Conservation (phyloP, 2,113 vertebrate species). For the Morone saxatilis region DNA sequence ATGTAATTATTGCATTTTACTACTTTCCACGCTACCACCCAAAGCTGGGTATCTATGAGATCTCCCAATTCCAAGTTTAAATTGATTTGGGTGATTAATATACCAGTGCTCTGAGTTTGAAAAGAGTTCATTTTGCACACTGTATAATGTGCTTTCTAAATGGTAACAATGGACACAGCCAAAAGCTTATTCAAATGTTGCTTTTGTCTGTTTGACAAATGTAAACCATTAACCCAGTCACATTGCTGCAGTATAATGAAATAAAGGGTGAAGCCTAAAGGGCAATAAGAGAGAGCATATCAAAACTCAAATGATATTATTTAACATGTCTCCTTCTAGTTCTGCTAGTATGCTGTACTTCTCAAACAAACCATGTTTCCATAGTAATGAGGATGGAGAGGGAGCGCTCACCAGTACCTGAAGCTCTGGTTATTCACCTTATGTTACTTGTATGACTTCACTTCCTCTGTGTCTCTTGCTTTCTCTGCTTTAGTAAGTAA, state of each 20-base stretch:
- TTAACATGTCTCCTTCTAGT: not conserved
- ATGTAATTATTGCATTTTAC: conserved; percentile 15
- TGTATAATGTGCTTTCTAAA: conserved; percentile 14
- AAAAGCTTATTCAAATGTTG: conserved; percentile 35
- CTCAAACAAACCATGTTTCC: not conserved
- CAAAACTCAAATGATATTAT: not conserved
- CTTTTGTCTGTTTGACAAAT: conserved; percentile 43
- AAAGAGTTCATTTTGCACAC: conserved; percentile 35
- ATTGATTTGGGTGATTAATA: conserved; percentile 44
- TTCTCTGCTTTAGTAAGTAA: conserved; percentile 4
- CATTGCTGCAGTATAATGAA: not conserved
- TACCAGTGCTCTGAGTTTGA: conserved; percentile 32
- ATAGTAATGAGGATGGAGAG: not conserved
- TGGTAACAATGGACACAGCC: conserved; percentile 8
- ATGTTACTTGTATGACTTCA: conserved; percentile 1
- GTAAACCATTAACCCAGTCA: conserved; percentile 36
- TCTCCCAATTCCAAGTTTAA: conserved; percentile 24
- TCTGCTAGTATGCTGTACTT: not conserved
- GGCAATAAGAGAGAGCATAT: not conserved
- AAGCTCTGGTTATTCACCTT: not conserved
- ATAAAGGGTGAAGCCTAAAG: conserved; percentile 16
- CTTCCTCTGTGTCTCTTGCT: conserved; percentile 3
- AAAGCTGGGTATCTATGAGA: conserved; percentile 6
- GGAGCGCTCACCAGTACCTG: not conserved
- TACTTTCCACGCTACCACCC: not conserved